Evolutionary conservation across 2,888 invertebrate species (phyloP).

Genomic region (Loripinus fragilis): DNA sequence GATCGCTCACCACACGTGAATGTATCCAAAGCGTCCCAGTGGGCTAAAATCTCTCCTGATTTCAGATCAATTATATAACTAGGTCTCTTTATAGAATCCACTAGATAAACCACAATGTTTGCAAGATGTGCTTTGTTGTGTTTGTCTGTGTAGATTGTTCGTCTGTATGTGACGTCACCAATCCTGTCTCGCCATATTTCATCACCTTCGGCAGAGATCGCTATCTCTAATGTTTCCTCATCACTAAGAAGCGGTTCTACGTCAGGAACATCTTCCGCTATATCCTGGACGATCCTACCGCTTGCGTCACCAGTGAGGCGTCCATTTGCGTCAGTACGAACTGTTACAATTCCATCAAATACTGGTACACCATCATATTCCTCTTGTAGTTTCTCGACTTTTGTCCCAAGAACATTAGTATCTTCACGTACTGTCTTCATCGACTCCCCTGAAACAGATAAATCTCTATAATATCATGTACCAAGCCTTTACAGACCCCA

Average conservation of each 20-base stretch:
- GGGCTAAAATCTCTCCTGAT: slow-evolving; percentile 49
- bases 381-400: slow-evolving; percentile 60
- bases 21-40: slow-evolving; percentile 58
- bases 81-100: slow-evolving; percentile 54
- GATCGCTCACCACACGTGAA: slow-evolving; percentile 29
- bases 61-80: slow-evolving; percentile 63
- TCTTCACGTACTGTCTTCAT: slow-evolving; percentile 25
- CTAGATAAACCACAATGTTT: slow-evolving; percentile 40
- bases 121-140: slow-evolving; percentile 39
- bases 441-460: slow-evolving; percentile 36
- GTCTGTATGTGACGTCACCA: slow-evolving; percentile 10
- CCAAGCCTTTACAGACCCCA: too few relatives aligned
- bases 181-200: slow-evolving; percentile 17
- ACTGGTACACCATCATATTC: slow-evolving; percentile 60
- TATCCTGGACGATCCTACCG: slow-evolving; percentile 59
- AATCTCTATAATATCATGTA: too few relatives aligned
- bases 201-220: slow-evolving; percentile 30
- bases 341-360: slow-evolving; percentile 59
- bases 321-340: slow-evolving; percentile 50
- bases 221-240: slow-evolving; percentile 39
- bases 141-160: slow-evolving; percentile 35
- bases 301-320: slow-evolving; percentile 54
- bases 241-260: slow-evolving; percentile 34
- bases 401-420: slow-evolving; percentile 56
- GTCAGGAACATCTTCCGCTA: slow-evolving; percentile 52